Conservation (phyloP, 2,113 vertebrate genomes). For the Neolamprologus hecqui region DNA sequence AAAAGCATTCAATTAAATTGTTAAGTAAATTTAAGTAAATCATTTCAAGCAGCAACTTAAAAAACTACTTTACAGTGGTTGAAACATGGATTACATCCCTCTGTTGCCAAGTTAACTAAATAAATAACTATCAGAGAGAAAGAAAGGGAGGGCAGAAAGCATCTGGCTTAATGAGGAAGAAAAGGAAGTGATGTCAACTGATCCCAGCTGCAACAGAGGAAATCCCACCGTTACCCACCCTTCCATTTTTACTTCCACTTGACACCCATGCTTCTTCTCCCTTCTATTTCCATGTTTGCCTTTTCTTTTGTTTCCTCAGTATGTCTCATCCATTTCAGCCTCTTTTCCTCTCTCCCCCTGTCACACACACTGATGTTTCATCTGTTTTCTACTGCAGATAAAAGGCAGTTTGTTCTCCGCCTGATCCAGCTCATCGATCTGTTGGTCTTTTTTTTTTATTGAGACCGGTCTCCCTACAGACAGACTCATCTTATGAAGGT, state of each 20-base stretch:
- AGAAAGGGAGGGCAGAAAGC: not conserved
- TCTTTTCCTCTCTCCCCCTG: not conserved
- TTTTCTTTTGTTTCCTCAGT: not conserved
- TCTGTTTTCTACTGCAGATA: not conserved
- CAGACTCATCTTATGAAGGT: not conserved
- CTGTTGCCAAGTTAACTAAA: not conserved
- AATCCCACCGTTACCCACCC: slow-evolving; percentile 6
- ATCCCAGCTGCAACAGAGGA: not conserved
- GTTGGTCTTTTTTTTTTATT: not conserved
- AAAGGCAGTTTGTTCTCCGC: not conserved
- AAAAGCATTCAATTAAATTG: not conserved
- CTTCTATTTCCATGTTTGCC: not conserved
- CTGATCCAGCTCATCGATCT: slow-evolving; percentile 16
- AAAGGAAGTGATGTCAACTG: slow-evolving; percentile 29
- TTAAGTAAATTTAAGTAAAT: not conserved
- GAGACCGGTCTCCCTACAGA: not conserved
- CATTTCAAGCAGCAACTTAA: not conserved
- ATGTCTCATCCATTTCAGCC: not conserved
- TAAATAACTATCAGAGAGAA: not conserved
- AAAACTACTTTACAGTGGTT: not conserved
- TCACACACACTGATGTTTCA: not conserved
- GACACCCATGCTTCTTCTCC: not conserved
- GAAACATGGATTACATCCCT: not conserved
- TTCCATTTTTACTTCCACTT: not conserved
- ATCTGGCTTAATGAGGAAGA: not conserved